A percentile compares a stretch with the other conserved stretches of the same genome.
phyloP scores from a whole-genome alignment of 2,888 invertebrate species.

The Orchesella flavescens region DNA sequence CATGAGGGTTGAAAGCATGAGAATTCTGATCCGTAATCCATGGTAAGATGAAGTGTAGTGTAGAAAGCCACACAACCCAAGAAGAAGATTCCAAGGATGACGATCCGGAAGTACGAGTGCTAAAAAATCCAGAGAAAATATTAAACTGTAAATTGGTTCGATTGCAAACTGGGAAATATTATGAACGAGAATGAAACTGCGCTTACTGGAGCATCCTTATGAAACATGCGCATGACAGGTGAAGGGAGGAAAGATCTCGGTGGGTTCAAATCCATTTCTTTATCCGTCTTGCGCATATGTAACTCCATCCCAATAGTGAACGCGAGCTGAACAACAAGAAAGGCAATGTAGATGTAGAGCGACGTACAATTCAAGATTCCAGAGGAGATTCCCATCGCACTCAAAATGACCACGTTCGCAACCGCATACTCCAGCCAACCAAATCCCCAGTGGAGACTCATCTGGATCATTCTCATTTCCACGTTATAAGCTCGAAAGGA shows the following conservation, averaged over 20 bases:
- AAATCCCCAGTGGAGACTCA: slow-evolving; percentile 45
- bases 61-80: slow-evolving; percentile 30
- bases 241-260: slow-evolving; percentile 48
- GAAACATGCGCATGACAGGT: slow-evolving; percentile 56
- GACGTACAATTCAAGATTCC: slow-evolving; percentile 34
- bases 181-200: too few species aligned
- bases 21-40: neutral
- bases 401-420: too few species aligned
- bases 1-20: slow-evolving; percentile 24
- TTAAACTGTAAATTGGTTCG: too few species aligned
- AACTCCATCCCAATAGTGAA: slow-evolving; percentile 45
- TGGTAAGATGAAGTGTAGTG: neutral
- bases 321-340: slow-evolving; percentile 15
- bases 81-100: slow-evolving; percentile 23
- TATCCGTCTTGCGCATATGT: slow-evolving; percentile 15
- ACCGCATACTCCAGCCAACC: slow-evolving; percentile 47
- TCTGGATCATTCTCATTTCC: slow-evolving; percentile 33
- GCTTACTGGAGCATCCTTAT: slow-evolving; percentile 61
- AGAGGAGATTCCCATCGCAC: neutral
- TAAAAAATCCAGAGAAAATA: slow-evolving; percentile 4
- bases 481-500: slow-evolving; percentile 13
- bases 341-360: slow-evolving; percentile 24
- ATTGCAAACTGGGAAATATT: too few species aligned
- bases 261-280: slow-evolving; percentile 33
- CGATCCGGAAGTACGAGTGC: slow-evolving; percentile 25